Evolutionary conservation across 2,888 invertebrate genomes (phyloP).

Genomic region (Mycalesis mineus): DNA sequence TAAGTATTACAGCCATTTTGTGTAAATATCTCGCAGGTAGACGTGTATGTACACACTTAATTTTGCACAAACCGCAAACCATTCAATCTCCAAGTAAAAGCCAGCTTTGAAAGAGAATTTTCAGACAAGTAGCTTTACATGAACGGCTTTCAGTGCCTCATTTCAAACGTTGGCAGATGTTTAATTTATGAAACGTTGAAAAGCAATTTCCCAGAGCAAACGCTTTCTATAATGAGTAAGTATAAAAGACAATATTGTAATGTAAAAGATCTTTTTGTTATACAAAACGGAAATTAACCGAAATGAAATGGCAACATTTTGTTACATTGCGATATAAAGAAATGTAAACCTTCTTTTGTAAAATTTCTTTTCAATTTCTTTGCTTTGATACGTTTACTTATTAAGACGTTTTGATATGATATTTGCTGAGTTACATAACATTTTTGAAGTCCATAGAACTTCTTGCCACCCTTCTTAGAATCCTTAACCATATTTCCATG

Average conservation of each 20-base stretch:
- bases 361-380: too few relatives aligned
- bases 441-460: too few relatives aligned
- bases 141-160: conserved; percentile 4
- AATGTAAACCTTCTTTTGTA: too few relatives aligned
- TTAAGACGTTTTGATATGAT: too few relatives aligned
- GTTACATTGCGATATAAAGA: neutral
- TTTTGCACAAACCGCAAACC: neutral
- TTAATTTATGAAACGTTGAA: conserved; percentile 10
- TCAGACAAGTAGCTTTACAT: conserved; percentile 9
- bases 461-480: too few relatives aligned
- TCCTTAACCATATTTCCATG: too few relatives aligned
- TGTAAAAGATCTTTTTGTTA: neutral
- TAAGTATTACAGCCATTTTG: too few relatives aligned
- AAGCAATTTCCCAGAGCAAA: conserved; percentile 4
- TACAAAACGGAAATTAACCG: conserved; percentile 2
- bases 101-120: conserved; percentile 10
- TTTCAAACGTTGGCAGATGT: neutral
- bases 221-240: neutral
- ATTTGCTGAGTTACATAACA: too few relatives aligned
- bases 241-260: neutral
- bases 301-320: neutral
- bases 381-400: too few relatives aligned
- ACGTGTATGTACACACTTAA: neutral
- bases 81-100: conserved; percentile 6
- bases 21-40: too few relatives aligned